Percentiles rank a stretch among this genome's conserved stretches.
These are phyloP conservation scores for Syndactyla subalaris DNA, from an alignment of 2,797 vertebrate genomes.

Conservation along the genomic window DNA sequence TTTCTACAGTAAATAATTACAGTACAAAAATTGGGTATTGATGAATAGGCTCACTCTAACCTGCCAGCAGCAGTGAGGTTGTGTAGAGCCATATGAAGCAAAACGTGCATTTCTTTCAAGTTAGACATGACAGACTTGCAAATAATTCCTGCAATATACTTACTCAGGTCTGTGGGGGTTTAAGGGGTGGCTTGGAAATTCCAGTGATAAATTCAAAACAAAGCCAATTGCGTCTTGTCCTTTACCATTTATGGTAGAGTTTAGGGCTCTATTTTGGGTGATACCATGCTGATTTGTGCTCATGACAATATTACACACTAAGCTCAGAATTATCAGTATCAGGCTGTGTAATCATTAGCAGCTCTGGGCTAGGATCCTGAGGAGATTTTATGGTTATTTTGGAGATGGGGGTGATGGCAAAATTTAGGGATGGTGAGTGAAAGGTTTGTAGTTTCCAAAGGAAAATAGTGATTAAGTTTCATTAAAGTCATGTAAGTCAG, in stretches of 20 bases:
- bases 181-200: neutral
- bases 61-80: neutral
- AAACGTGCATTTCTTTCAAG: neutral
- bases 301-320: accelerated
- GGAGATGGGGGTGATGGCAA: accelerated
- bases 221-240: neutral
- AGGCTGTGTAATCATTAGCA: accelerated
- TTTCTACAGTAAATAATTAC: neutral
- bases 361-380: neutral
- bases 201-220: neutral
- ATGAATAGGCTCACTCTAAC: neutral
- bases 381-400: neutral
- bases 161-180: neutral
- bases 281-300: neutral
- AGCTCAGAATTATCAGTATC: neutral
- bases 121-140: neutral
- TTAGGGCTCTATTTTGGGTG: neutral
- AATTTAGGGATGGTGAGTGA: neutral
- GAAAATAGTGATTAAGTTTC: neutral
- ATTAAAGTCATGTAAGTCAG: neutral
- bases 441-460: neutral
- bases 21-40: neutral
- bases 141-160: neutral
- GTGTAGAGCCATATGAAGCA: neutral
- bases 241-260: neutral